Evolutionary conservation across 2,888 invertebrate genomes (phyloP).

Genomic region (Xylophagus ater): DNA sequence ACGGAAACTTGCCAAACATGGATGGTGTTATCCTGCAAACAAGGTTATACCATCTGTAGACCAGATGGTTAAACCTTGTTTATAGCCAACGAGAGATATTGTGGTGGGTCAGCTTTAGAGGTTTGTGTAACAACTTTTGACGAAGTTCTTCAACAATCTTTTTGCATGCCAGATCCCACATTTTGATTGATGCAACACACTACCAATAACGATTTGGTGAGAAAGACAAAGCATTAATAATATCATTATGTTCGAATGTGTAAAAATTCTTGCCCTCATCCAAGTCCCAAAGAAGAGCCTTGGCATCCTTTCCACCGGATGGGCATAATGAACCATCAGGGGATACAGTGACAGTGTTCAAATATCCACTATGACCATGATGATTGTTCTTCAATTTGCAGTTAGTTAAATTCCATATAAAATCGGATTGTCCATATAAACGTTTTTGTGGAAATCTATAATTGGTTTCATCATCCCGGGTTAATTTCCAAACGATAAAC

Average conservation of each 20-base stretch:
- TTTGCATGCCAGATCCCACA: slow-evolving; percentile 99
- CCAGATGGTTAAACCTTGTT: too few species aligned
- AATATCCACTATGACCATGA: slow-evolving; percentile 89
- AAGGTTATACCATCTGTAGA: slow-evolving; percentile 98
- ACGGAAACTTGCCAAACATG: slow-evolving; percentile 97
- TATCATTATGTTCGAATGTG: slow-evolving; percentile 96
- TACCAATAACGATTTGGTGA: slow-evolving; percentile 99
- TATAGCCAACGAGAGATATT: slow-evolving; percentile 91
- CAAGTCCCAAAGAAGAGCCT: slow-evolving; percentile 98
- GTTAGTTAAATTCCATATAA: slow-evolving; percentile 98
- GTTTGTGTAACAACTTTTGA: slow-evolving; percentile 76
- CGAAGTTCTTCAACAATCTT: slow-evolving; percentile 97
- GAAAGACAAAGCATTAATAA: slow-evolving; percentile 97
- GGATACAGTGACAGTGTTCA: slow-evolving; percentile 97
- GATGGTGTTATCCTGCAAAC: slow-evolving; percentile 96
- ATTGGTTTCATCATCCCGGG: slow-evolving; percentile 87
- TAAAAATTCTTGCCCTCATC: slow-evolving; percentile 99
- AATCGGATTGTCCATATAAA: slow-evolving; percentile 95
- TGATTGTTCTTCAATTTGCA: slow-evolving; percentile 98
- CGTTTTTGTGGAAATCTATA: slow-evolving; percentile 94
- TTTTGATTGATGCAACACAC: slow-evolving; percentile 97
- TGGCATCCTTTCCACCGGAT: slow-evolving; percentile 99
- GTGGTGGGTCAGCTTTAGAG: slow-evolving; percentile 84
- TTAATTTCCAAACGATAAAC: slow-evolving; percentile 96
- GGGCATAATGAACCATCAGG: slow-evolving; percentile 99